These are phyloP conservation scores for Bombus confusus DNA, from an alignment of 1,140 invertebrate genomes.

Conservation along the genomic window DNA sequence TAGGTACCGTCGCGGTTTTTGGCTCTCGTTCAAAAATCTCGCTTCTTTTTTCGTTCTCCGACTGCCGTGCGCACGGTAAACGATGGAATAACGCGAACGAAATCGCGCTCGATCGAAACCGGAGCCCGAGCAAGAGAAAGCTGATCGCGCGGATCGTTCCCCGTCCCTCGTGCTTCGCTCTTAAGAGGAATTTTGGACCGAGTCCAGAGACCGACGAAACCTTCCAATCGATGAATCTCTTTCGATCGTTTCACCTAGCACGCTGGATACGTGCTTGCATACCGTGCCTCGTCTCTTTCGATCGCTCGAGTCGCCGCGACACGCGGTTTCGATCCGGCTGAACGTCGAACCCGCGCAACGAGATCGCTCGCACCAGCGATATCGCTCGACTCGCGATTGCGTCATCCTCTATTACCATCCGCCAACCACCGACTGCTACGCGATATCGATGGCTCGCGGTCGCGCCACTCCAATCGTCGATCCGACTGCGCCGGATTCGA, in stretches of 20 bases:
- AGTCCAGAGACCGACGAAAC: slow-evolving; percentile 59
- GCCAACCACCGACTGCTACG: slow-evolving; percentile 37
- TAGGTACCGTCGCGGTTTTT: slow-evolving; percentile 29
- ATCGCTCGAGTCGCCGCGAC: neutral
- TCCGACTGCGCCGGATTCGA: no score
- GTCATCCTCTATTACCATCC: slow-evolving; percentile 12
- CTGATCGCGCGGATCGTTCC: neutral
- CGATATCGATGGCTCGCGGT: neutral
- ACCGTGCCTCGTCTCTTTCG: neutral
- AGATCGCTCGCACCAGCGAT: neutral
- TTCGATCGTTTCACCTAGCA: neutral
- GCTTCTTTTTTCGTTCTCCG: slow-evolving; percentile 22
- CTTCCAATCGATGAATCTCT: slow-evolving; percentile 26
- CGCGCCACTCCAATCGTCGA: neutral
- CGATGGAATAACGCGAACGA: neutral
- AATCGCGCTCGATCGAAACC: slow-evolving; percentile 9
- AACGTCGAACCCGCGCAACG: neutral
- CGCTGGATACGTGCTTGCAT: neutral
- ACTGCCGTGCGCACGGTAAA: neutral
- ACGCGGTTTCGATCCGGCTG: neutral
- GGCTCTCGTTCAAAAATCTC: slow-evolving; percentile 47
- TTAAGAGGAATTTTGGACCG: slow-evolving; percentile 61
- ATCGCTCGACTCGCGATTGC: neutral
- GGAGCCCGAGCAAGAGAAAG: neutral
- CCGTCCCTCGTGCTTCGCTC: neutral